phyloP scores from a whole-genome alignment of 1,140 invertebrate species.

The fruit fly (Drosophila melanogaster) region Release_6_plus_ISO1_MT NC_004354.4:22865001-22865500 shows the following conservation, averaged over 20 bases:
- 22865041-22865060: not conserved
- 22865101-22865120: conserved; percentile 32
- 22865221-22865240: conserved; percentile 57
- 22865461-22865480: conserved; percentile 62
- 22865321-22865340: conserved; percentile 40
- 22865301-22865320: conserved; percentile 76
- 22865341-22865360: conserved; percentile 78
- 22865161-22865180: conserved; percentile 18
- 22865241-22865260: conserved; percentile 76
- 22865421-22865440: conserved; percentile 69
- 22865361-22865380: conserved; percentile 62
- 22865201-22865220: conserved; percentile 39
- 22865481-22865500: conserved; percentile 43
- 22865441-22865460: conserved; percentile 74
- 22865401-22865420: conserved; percentile 64
- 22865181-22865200: conserved; percentile 65
- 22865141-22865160: conserved; percentile 55
- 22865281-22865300: conserved; percentile 1
- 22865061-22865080: not conserved
- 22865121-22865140: conserved; percentile 63
- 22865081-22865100: not conserved
- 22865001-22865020: too few species aligned
- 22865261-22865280: conserved; percentile 58
- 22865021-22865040: too few species aligned
- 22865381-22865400: conserved; percentile 12